Evolutionary conservation across 2,888 invertebrate genomes (phyloP).

Genomic region (Cerastoderma edule): DNA sequence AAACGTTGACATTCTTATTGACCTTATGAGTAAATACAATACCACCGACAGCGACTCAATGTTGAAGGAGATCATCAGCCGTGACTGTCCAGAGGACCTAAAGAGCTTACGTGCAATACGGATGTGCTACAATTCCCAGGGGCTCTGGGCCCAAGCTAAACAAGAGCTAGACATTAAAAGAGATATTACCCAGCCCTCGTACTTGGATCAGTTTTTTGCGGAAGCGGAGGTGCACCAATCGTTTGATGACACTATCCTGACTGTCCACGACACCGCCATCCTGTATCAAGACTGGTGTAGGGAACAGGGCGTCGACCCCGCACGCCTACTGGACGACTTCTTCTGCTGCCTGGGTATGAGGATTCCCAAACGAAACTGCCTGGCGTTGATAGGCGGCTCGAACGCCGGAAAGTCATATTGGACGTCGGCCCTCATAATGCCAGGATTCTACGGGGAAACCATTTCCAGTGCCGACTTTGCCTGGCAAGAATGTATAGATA

Average conservation of each 20-base stretch:
- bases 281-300: slow-evolving; percentile 24
- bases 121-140: not conserved
- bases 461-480: slow-evolving; percentile 17
- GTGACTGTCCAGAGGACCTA: not conserved
- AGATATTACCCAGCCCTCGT: not conserved
- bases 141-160: not conserved
- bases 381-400: too few relatives aligned
- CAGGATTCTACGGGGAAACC: slow-evolving; percentile 13
- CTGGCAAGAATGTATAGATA: slow-evolving; percentile 27
- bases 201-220: not conserved
- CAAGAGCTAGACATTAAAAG: not conserved
- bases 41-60: not conserved
- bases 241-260: not conserved
- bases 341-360: slow-evolving; percentile 20
- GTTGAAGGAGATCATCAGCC: not conserved
- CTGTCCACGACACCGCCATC: not conserved
- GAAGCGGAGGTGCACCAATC: too few relatives aligned
- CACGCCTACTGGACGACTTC: not conserved
- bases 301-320: not conserved
- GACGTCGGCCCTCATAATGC: not conserved
- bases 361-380: not conserved
- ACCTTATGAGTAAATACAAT: not conserved
- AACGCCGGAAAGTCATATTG: slow-evolving; percentile 33
- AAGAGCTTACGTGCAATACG: not conserved
- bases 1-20: not conserved